Percentiles rank a stretch among this genome's conserved stretches.
Evolutionary conservation across 2,113 vertebrate genomes (phyloP).

Genomic region (Chloebia gouldiae): DNA sequence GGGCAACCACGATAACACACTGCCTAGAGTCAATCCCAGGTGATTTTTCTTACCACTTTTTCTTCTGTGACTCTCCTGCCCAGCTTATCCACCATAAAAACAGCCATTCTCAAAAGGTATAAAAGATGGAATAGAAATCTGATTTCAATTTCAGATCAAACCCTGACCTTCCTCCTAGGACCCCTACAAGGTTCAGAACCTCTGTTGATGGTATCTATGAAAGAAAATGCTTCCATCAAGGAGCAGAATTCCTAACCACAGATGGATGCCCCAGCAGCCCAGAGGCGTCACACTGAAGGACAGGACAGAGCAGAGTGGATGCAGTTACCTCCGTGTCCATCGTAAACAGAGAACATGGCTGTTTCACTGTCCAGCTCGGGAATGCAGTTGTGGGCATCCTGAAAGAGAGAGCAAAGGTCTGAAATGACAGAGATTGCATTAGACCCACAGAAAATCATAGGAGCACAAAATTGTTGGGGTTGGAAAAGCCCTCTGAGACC

Average conservation of each 20-base stretch:
- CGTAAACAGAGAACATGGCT: conserved; percentile 97
- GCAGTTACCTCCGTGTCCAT: conserved; percentile 94
- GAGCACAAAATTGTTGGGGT: background rate
- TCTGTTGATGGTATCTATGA: fast-evolving
- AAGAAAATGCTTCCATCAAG: background rate
- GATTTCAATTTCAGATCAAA: background rate
- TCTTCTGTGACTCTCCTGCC: background rate
- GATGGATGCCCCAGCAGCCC: background rate
- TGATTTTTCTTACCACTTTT: background rate
- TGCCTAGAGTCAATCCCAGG: background rate
- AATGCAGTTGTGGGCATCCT: conserved; percentile 99
- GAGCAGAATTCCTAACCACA: background rate
- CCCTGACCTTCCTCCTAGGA: background rate
- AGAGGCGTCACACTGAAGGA: background rate
- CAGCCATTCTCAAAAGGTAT: background rate
- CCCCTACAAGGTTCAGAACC: background rate
- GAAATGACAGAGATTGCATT: background rate
- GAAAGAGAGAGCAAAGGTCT: conserved; percentile 45
- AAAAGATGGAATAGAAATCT: background rate
- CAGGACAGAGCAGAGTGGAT: fast-evolving
- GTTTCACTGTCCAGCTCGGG: conserved; percentile 93
- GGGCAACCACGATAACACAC: background rate
- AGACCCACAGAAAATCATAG: background rate
- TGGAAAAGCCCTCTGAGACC: background rate
- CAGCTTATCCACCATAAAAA: background rate